Evolutionary conservation across 1,140 invertebrate genomes (phyloP).

Genomic region (Idris sp.): DNA sequence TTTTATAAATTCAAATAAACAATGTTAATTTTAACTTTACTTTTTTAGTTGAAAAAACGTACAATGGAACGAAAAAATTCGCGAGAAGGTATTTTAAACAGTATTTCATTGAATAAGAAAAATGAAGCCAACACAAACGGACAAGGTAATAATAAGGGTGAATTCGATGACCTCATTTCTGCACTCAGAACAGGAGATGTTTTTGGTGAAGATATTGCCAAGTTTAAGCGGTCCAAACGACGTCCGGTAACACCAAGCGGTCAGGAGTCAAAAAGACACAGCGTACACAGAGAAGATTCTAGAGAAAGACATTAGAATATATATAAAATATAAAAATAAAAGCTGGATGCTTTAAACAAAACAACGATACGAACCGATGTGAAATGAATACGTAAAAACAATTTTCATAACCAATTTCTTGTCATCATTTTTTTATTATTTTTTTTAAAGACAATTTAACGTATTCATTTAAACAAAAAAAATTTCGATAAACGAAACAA

Average conservation of each 20-base stretch:
- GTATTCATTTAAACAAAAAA: too few species aligned
- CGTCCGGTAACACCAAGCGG: slow-evolving; percentile 81
- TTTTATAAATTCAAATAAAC: too few species aligned
- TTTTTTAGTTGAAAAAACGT: slow-evolving; percentile 85
- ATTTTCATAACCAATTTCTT: too few species aligned
- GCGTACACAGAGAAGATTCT: slow-evolving; percentile 84
- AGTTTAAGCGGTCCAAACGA: slow-evolving; percentile 89
- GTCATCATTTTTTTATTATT: too few species aligned
- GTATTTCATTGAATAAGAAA: slow-evolving; percentile 77
- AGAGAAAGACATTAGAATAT: slow-evolving; percentile 80
- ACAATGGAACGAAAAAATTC: slow-evolving; percentile 91
- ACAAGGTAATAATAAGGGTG: slow-evolving; percentile 85
- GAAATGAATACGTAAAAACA: too few species aligned
- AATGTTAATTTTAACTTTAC: too few species aligned
- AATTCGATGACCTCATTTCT: slow-evolving; percentile 98
- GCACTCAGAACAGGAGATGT: slow-evolving; percentile 97
- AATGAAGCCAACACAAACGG: slow-evolving; percentile 79
- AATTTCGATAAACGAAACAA: too few species aligned
- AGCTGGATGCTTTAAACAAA: slow-evolving; percentile 23
- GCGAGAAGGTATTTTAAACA: slow-evolving; percentile 84
- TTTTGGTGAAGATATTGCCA: slow-evolving; percentile 97
- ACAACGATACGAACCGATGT: slow-evolving; percentile 33
- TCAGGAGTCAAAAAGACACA: slow-evolving; percentile 80
- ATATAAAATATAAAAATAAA: background rate
- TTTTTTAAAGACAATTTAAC: too few species aligned